Percentiles rank a stretch among this genome's conserved stretches.
phyloP scores from a whole-genome alignment of 2,113 vertebrate species.

The Myotis davidii region DNA sequence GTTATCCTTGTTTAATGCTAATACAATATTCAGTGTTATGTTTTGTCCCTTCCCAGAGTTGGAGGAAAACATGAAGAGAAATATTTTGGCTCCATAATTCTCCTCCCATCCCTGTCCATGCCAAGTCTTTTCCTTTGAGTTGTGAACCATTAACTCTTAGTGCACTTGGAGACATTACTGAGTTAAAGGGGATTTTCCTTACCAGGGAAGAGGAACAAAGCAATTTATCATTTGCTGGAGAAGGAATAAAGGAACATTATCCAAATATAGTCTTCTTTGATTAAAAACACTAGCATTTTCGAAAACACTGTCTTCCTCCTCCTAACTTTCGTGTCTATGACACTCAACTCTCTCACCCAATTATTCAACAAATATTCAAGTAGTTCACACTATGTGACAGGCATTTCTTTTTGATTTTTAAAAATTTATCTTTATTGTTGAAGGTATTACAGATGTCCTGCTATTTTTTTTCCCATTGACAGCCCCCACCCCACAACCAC shows the following conservation, averaged over 20 bases:
- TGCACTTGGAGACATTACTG: not conserved
- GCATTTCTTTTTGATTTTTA: not conserved
- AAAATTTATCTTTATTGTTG: too few species aligned
- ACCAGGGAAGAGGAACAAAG: not conserved
- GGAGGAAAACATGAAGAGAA: constrained; percentile 66
- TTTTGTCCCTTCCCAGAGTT: constrained; percentile 49
- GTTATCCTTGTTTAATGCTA: constrained; percentile 53
- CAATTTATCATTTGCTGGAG: not conserved
- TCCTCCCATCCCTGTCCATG: constrained; percentile 49
- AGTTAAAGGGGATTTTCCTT: constrained; percentile 7
- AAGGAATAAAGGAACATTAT: not conserved
- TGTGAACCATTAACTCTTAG: constrained; percentile 48
- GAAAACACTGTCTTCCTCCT: not conserved
- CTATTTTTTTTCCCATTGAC: too few species aligned
- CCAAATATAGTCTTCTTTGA: not conserved
- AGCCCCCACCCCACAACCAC: too few species aligned
- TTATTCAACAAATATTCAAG: not conserved
- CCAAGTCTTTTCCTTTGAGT: constrained; percentile 67
- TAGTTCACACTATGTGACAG: not conserved
- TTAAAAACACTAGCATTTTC: not conserved
- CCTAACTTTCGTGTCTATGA: not conserved
- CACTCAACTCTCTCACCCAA: constrained; percentile 1
- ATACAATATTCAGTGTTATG: constrained; percentile 47
- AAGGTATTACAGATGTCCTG: too few species aligned
- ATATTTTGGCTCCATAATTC: constrained; percentile 68